These are phyloP conservation scores for Corvus moneduloides DNA, from an alignment of 2,113 vertebrate genomes.

Conservation along the genomic window DNA sequence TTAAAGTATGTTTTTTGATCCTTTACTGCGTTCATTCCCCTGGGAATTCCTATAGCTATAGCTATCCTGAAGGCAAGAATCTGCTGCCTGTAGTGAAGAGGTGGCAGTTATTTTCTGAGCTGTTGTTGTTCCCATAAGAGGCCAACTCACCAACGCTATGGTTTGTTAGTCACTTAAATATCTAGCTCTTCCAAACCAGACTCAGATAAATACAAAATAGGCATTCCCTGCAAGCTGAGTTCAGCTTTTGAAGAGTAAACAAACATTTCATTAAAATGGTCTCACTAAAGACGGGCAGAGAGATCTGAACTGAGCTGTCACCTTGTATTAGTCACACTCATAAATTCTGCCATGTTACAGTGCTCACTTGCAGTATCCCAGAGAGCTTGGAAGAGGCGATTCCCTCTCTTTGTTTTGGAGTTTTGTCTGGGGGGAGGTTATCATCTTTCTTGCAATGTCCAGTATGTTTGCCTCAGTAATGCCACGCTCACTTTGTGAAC, in stretches of 20 bases:
- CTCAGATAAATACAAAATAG: constrained; percentile 47
- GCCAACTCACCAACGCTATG: constrained; percentile 30
- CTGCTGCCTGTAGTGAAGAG: constrained; percentile 34
- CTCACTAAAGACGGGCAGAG: constrained; percentile 56
- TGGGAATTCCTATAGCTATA: constrained; percentile 57
- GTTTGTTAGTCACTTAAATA: constrained; percentile 51
- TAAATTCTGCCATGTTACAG: constrained; percentile 57
- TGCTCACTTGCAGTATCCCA: constrained; percentile 51
- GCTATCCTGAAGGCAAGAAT: constrained; percentile 59
- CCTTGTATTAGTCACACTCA: constrained; percentile 72
- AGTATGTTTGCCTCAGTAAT: not conserved
- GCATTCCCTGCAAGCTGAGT: constrained; percentile 18
- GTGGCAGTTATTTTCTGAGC: constrained; percentile 55
- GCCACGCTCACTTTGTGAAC: not conserved
- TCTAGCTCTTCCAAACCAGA: constrained; percentile 53
- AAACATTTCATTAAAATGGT: constrained; percentile 73
- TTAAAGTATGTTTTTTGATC: constrained; percentile 45
- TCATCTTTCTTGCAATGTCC: not conserved
- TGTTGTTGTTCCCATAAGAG: constrained; percentile 36
- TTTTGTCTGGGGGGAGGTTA: not conserved
- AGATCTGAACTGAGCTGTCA: constrained; percentile 75
- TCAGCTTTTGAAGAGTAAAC: constrained; percentile 68
- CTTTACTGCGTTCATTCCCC: constrained; percentile 3
- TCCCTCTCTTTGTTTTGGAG: not conserved
- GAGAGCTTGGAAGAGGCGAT: constrained; percentile 14